Conservation (phyloP, 2,797 vertebrate species). For the Dendrocincla tyrannina region DNA sequence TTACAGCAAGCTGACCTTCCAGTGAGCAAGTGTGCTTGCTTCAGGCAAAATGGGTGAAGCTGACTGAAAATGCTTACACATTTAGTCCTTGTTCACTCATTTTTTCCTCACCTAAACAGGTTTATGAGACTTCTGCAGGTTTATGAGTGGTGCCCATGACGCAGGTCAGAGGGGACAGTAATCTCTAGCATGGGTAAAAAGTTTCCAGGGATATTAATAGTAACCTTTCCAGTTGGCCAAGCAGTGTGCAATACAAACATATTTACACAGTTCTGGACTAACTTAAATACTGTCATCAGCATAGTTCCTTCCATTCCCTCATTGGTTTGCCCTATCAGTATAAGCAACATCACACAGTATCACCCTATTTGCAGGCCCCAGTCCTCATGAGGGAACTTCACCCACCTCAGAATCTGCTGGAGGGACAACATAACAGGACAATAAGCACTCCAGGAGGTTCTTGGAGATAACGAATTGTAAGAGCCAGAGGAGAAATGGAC, state of each 20-base stretch:
- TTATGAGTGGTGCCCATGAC: background rate
- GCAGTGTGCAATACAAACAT: background rate
- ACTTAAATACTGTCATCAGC: background rate
- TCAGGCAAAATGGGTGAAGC: background rate
- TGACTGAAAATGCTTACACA: background rate
- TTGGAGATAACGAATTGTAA: background rate
- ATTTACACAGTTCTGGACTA: background rate
- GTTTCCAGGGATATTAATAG: background rate
- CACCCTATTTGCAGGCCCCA: background rate
- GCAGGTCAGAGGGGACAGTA: background rate
- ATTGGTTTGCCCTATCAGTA: background rate
- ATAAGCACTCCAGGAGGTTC: background rate
- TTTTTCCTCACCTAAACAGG: background rate
- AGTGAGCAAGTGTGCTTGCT: background rate
- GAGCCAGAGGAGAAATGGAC: background rate
- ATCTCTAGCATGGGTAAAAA: background rate
- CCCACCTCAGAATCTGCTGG: background rate
- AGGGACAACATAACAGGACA: background rate
- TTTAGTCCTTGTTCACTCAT: background rate
- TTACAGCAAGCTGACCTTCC: conserved; percentile 29
- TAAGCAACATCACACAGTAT: background rate
- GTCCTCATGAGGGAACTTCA: background rate
- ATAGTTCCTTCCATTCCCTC: background rate
- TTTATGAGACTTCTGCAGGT: background rate
- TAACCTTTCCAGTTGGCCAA: background rate